A percentile compares a stretch with the other conserved stretches of the same genome.
Evolutionary conservation across 2,797 vertebrate species (phyloP).

Genomic region (Acrocephalus scirpaceus): DNA sequence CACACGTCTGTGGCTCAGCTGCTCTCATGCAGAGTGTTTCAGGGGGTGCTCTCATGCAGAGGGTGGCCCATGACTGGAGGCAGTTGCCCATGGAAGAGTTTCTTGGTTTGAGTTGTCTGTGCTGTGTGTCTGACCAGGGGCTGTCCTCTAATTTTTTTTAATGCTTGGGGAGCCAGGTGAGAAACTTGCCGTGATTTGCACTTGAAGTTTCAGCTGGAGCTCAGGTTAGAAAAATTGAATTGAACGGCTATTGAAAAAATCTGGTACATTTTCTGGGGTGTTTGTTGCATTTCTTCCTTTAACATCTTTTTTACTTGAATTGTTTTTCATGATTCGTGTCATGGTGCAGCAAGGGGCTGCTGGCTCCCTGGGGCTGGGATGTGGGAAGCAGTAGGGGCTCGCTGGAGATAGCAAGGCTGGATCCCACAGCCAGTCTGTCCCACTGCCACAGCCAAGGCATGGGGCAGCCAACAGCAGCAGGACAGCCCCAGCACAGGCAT

Average conservation of each 20-base stretch:
- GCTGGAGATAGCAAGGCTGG: not conserved
- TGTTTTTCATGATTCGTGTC: fast-evolving
- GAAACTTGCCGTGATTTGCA: not conserved
- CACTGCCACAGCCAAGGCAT: fast-evolving
- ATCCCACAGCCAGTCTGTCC: not conserved
- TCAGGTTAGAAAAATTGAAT: not conserved
- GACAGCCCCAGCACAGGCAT: not conserved
- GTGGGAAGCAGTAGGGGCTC: not conserved
- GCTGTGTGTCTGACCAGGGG: not conserved
- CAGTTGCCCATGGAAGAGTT: fast-evolving
- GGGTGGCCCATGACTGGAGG: fast-evolving
- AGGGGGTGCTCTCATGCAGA: not conserved
- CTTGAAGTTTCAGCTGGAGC: not conserved
- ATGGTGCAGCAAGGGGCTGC: not conserved
- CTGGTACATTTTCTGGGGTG: not conserved
- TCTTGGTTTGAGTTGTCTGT: not conserved
- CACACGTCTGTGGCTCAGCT: not conserved
- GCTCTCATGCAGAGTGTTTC: not conserved
- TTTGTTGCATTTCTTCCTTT: not conserved
- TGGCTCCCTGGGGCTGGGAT: not conserved
- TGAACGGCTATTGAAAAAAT: not conserved
- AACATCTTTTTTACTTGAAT: not conserved
- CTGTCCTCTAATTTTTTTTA: not conserved
- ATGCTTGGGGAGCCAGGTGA: not conserved
- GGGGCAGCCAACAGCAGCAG: fast-evolving